Evolutionary conservation across 1,140 invertebrate species (phyloP).

Genomic region (Uloborus diversus): DNA sequence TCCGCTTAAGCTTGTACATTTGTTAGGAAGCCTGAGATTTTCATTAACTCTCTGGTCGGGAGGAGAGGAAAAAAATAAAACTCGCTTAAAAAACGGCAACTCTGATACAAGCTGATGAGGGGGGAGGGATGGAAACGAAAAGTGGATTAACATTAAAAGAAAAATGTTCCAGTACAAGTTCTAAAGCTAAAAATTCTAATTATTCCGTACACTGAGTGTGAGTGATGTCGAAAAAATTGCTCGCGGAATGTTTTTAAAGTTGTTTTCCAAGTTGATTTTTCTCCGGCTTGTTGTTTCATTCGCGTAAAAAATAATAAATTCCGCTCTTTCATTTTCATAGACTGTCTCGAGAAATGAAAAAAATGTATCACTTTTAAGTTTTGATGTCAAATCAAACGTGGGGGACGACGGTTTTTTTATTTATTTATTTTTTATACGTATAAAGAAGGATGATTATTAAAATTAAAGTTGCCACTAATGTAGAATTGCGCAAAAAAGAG

Average conservation of each 20-base stretch:
- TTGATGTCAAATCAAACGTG: conserved; percentile 1
- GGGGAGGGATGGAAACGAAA: conserved; percentile 10
- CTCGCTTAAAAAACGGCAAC: conserved; percentile 34
- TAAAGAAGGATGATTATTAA: not conserved
- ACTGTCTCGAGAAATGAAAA: not conserved
- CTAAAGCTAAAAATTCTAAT: conserved; percentile 50
- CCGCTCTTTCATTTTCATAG: not conserved
- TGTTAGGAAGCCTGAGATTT: conserved; percentile 49
- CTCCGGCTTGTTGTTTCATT: conserved; percentile 44
- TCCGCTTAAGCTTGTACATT: conserved; percentile 44
- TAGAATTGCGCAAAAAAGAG: no score
- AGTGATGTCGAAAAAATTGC: conserved; percentile 23
- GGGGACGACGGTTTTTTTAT: not conserved
- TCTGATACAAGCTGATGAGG: conserved; percentile 24
- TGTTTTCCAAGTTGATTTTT: conserved; percentile 51
- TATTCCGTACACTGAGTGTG: conserved; percentile 38
- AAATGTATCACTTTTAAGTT: conserved; percentile 9
- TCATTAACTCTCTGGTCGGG: conserved; percentile 30
- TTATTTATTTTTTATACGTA: no score
- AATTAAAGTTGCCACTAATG: not conserved
- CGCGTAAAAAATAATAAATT: conserved; percentile 15
- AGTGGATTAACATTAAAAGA: conserved; percentile 52
- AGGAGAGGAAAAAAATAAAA: not conserved
- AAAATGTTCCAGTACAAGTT: conserved; percentile 17
- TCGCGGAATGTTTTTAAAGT: conserved; percentile 45